These are phyloP conservation scores for Aviceda subcristata DNA, from an alignment of 2,113 vertebrate species.

Conservation along the genomic window DNA sequence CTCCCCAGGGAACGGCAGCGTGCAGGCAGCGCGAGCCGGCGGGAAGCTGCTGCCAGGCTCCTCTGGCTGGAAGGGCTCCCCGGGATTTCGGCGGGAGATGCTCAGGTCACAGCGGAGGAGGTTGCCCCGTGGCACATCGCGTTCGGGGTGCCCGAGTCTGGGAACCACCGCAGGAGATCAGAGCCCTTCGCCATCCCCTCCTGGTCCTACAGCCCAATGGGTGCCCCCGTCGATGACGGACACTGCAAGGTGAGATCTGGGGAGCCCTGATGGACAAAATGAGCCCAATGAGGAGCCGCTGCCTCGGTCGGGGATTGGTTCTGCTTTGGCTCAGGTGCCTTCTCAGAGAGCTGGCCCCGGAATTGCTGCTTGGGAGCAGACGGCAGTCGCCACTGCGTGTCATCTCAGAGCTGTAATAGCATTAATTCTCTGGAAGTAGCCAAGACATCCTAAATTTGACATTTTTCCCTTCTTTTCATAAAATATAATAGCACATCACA, in stretches of 20 bases:
- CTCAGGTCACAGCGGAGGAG: neutral
- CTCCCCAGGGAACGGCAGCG: neutral
- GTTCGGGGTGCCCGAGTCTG: neutral
- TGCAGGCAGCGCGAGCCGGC: neutral
- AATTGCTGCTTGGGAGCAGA: neutral
- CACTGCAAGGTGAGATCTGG: neutral
- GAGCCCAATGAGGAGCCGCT: neutral
- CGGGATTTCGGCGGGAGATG: neutral
- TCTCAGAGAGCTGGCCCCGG: neutral
- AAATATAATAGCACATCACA: neutral
- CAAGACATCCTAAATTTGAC: neutral
- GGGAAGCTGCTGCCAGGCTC: neutral
- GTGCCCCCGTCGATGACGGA: neutral
- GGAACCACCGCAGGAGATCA: neutral
- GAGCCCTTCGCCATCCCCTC: neutral
- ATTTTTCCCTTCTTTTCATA: slow-evolving; percentile 12
- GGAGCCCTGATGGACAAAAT: neutral
- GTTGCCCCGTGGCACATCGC: neutral
- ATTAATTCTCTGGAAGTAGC: neutral
- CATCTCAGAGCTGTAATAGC: neutral
- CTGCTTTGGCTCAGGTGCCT: neutral
- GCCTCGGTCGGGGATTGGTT: neutral
- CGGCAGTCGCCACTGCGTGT: neutral
- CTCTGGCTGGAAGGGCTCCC: neutral
- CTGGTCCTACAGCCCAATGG: neutral